Base-by-base conservation (phyloP, 2,888 invertebrate genomes). In the Atherix ibis region DNA sequence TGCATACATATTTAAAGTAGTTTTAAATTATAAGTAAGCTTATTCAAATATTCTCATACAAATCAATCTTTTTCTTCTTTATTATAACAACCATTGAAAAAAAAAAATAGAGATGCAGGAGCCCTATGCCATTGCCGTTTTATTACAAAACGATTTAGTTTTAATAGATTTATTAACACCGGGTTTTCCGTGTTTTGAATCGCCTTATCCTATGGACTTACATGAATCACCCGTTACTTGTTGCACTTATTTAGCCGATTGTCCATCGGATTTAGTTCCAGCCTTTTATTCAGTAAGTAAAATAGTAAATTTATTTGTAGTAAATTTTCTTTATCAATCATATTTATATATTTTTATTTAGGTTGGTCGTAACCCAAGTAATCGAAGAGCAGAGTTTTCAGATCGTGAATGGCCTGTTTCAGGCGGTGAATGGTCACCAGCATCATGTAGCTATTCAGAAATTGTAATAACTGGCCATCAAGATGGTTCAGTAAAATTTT, bases 151-250 rank as follows among this genome's bases (percentile, higher is more conserved):
- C 67, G 97, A 98, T 67, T 72, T 98, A 60, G 94, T 98, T 58
- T 83, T 97, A 53, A 88, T 98, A 60, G 98, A 98, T 68, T 74
- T 98, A 54, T 80, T 81, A 56, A 81, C 88, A 32, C 75, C 83
- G 39, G 95, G 95, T 56, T 98, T 94, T 68, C 97, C 97, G 16
- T 92, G 94, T 65, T 89, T 95, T 67, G 95, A 97, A 66, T 95
- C 95, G 68, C 98, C 97, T 28, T 97, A 98, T 68, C 91, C 97
- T 42, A 95, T 98, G 94, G 97, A 98, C 66, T 73, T 98, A 48
- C 97, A 98, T 68, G 97, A 98, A 67, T 92, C 94, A 34, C 87
- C 95, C 15, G 95, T 98, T 53, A 97, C 97, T 37, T 88, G 87
- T 65, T 89, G 94, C 63, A 77, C 82, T 39, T 98, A 98, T 70